Conservation (phyloP, 2,888 invertebrate genomes). For the Acanthosoma haemorrhoidale region DNA sequence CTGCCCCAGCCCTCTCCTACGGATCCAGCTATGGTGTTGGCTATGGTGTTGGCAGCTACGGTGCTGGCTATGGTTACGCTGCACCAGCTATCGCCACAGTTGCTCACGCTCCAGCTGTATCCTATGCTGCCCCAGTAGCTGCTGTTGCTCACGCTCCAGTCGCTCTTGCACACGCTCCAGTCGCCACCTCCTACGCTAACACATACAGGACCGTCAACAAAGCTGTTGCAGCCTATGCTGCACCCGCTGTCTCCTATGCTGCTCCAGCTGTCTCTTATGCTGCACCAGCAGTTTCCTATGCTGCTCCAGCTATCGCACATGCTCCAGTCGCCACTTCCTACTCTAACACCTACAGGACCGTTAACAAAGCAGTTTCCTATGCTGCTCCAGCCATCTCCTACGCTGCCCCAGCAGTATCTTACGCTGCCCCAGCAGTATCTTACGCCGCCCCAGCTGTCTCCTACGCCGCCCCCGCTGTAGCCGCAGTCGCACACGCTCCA, state of each 20-base stretch:
- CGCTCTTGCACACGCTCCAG: constrained; percentile 21
- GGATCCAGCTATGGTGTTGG: constrained; percentile 54
- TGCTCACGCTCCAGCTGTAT: constrained; percentile 39
- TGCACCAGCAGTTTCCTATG: constrained; percentile 41
- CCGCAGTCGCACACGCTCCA: constrained; percentile 44
- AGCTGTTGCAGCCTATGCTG: constrained; percentile 46
- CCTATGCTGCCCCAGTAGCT: constrained; percentile 42
- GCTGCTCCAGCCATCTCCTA: background rate
- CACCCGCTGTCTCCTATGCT: constrained; percentile 41
- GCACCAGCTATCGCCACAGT: constrained; percentile 35
- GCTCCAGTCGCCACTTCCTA: constrained; percentile 41
- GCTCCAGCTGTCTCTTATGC: constrained; percentile 19
- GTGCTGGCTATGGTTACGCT: constrained; percentile 44
- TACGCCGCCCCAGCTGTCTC: background rate
- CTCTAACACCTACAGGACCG: constrained; percentile 41
- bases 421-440: background rate
- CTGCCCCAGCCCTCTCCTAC: constrained; percentile 11
- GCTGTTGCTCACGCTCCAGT: constrained; percentile 40
- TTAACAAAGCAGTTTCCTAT: background rate
- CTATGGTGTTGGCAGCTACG: constrained; percentile 46
- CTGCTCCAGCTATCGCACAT: background rate
- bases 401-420: background rate
- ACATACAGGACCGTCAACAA: constrained; percentile 51
- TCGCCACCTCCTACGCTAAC: constrained; percentile 60
- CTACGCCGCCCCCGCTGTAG: background rate